Evolutionary conservation across 2,888 invertebrate species (phyloP).

Genomic region (Melanotus villosus): DNA sequence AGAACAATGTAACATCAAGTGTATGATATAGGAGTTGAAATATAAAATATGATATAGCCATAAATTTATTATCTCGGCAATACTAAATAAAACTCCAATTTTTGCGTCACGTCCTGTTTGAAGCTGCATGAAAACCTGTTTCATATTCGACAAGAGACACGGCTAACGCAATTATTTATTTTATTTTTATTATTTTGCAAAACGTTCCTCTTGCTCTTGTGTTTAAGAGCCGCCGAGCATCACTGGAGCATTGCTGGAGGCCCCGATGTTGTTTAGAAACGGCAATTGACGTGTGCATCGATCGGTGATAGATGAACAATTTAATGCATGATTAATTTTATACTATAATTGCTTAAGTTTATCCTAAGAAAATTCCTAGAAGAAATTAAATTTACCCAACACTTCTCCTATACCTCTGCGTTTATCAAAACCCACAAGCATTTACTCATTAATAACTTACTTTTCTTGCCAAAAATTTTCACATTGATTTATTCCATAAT

Average conservation of each 20-base stretch:
- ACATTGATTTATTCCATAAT: too few relatives aligned
- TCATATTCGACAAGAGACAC: slow-evolving; percentile 37
- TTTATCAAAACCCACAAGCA: too few relatives aligned
- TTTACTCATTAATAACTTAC: too few relatives aligned
- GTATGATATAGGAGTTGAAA: background rate
- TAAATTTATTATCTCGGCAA: slow-evolving; percentile 16
- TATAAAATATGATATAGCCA: slow-evolving; percentile 2
- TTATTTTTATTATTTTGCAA: slow-evolving; percentile 33
- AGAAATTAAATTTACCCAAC: too few relatives aligned
- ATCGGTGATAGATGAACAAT: background rate
- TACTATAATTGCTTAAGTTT: too few relatives aligned
- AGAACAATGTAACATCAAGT: background rate
- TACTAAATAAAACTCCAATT: slow-evolving; percentile 23
- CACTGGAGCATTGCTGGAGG: background rate
- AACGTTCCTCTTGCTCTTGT: slow-evolving; percentile 5
- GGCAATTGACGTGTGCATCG: background rate
- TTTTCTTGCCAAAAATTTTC: too few relatives aligned
- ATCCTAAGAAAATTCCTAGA: too few relatives aligned
- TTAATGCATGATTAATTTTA: background rate
- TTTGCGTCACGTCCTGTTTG: slow-evolving; percentile 36
- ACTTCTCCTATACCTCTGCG: too few relatives aligned
- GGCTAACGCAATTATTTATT: slow-evolving; percentile 33
- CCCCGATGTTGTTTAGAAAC: background rate
- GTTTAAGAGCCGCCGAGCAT: slow-evolving; percentile 15
- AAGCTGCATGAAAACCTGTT: slow-evolving; percentile 30